phyloP scores from a whole-genome alignment of 2,113 vertebrate species.

The Uropsilus gracilis region DNA sequence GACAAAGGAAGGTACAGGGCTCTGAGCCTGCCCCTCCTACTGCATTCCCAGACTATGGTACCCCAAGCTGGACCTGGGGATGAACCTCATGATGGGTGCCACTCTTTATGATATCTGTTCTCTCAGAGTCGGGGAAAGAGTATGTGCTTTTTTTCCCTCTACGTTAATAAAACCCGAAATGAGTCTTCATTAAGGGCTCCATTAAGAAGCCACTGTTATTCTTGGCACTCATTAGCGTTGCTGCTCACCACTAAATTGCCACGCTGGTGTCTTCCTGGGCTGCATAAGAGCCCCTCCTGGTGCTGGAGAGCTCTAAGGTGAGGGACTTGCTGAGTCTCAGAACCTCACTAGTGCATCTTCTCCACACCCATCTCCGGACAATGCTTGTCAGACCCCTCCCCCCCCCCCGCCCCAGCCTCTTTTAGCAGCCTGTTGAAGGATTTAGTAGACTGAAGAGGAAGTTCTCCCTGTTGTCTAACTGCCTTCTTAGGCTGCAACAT shows the following conservation, averaged over 20 bases:
- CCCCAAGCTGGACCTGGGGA: background rate
- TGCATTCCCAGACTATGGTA: background rate
- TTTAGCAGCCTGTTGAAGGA: background rate
- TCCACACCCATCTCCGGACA: background rate
- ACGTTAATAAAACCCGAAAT: slow-evolving; percentile 87
- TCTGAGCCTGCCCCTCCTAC: background rate
- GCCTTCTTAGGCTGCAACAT: background rate
- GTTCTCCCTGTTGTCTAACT: background rate
- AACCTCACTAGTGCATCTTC: background rate
- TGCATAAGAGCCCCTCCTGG: background rate
- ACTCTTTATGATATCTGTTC: background rate
- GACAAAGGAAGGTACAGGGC: background rate
- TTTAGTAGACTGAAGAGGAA: background rate
- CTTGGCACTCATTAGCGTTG: slow-evolving; percentile 85
- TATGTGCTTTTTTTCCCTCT: slow-evolving; percentile 83
- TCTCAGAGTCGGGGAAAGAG: slow-evolving; percentile 75
- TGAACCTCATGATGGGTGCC: background rate
- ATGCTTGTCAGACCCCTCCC: background rate
- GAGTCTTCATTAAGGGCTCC: slow-evolving; percentile 88
- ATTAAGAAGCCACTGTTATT: slow-evolving; percentile 86
- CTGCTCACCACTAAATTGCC: slow-evolving; percentile 85
- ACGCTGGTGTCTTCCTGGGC: slow-evolving; percentile 77
- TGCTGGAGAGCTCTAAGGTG: background rate
- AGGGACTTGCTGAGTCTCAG: background rate
- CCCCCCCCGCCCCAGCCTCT: background rate